Conservation (phyloP, 2,797 vertebrate species). For the Neoniphon sammara region DNA sequence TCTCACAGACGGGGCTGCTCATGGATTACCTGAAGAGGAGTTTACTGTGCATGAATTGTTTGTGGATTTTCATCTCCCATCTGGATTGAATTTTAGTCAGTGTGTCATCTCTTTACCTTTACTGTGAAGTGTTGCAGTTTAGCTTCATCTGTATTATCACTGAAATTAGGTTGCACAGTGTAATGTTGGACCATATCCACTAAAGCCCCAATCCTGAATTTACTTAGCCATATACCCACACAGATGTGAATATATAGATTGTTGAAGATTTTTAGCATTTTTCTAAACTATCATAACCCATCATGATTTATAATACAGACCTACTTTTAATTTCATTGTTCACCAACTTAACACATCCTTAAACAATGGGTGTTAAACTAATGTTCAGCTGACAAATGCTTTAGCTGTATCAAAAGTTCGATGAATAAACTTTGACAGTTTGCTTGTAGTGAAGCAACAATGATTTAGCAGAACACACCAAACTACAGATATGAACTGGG, state of each 20-base stretch:
- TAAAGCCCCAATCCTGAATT: too few relatives aligned
- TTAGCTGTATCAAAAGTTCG: neutral
- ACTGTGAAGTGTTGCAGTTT: slow-evolving; percentile 16
- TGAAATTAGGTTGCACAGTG: neutral
- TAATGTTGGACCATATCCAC: too few relatives aligned
- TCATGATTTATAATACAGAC: neutral
- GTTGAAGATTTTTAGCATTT: too few relatives aligned
- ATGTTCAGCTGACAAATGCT: neutral
- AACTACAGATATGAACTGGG: neutral
- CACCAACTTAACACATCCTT: neutral
- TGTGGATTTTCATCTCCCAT: slow-evolving; percentile 13
- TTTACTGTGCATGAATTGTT: slow-evolving; percentile 20
- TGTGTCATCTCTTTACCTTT: slow-evolving; percentile 20
- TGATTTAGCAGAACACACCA: neutral
- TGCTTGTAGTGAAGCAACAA: neutral
- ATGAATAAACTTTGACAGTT: neutral
- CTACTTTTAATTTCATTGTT: neutral
- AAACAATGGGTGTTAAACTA: neutral
- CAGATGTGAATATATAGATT: too few relatives aligned
- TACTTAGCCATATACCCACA: too few relatives aligned
- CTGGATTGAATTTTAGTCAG: slow-evolving; percentile 8
- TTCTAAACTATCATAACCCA: neutral
- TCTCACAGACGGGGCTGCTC: slow-evolving; percentile 29
- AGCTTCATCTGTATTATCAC: slow-evolving; percentile 14
- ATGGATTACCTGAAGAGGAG: slow-evolving; percentile 10